A percentile compares a stretch with the other conserved stretches of the same genome.
These are phyloP conservation scores for Holacanthus passer DNA, from an alignment of 2,113 vertebrate species.

Conservation along the genomic window DNA sequence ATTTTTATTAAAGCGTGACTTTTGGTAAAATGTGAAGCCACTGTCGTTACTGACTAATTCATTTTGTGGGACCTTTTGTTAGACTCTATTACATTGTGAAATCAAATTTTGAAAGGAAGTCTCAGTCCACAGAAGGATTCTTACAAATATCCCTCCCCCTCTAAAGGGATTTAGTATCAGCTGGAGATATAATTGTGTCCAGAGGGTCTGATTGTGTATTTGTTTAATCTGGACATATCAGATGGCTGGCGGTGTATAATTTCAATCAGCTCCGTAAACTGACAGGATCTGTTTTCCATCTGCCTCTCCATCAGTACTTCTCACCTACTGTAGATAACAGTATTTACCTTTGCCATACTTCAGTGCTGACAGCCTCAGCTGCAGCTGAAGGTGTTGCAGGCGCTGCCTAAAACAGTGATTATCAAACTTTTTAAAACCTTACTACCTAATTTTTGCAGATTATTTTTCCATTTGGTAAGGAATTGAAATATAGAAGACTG, in stretches of 20 bases:
- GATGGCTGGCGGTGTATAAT: constrained; percentile 33
- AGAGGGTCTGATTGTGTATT: constrained; percentile 23
- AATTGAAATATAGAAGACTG: background rate
- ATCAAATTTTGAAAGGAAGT: background rate
- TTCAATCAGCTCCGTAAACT: constrained; percentile 34
- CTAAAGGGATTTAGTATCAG: background rate
- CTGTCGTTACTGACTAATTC: background rate
- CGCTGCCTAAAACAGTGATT: background rate
- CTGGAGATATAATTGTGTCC: constrained; percentile 21
- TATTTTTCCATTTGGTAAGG: background rate
- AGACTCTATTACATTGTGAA: background rate
- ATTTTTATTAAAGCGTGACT: background rate
- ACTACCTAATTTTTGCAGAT: background rate
- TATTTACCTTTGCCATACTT: constrained; percentile 2
- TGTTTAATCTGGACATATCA: constrained; percentile 34
- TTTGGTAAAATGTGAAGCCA: background rate
- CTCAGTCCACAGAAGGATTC: background rate
- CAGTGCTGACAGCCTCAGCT: background rate
- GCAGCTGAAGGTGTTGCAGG: background rate
- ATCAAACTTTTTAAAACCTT: background rate
- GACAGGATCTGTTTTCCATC: constrained; percentile 29
- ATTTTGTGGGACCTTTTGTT: background rate
- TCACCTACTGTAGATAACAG: constrained; percentile 26
- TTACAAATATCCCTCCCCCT: constrained; percentile 7
- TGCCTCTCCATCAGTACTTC: constrained; percentile 9